Base-by-base conservation (phyloP, 2,113 vertebrate genomes). In the Megaceryle maxima region DNA sequence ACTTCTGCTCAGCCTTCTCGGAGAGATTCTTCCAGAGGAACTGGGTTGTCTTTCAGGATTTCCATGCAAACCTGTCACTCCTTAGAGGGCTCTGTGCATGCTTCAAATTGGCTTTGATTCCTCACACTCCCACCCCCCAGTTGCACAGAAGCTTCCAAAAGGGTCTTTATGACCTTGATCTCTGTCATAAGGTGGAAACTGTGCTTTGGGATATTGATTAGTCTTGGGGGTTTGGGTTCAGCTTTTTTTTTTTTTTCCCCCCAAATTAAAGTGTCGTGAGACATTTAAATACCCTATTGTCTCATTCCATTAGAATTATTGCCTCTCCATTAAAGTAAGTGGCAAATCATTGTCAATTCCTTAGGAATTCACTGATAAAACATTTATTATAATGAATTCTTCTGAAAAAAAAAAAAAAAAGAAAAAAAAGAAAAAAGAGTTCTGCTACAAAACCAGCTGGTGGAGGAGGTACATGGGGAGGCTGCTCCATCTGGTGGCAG, bases 351-450 rank as follows among this genome's bases (percentile, higher is more conserved):
- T 82, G 31, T 66, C 95, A 88, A 92, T 90, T 92, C 66, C 53
- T 77, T 85, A 10, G 29, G 50, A 94, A 92, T 84, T 87, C 87
- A 79, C 53, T 80, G 74, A 87, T 97, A 88, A 96, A 91, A 81
- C 82, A 70, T 95, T 90, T 90, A 63, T 80, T 9, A 3, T 93
- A 83, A 87, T 77, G 48, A 95, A 92, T 85, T 90, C 31, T 41
- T 55, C 57, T 16, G 9, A 33, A 16, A 25, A 10, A 28, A 33
- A 67, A 5, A 3, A 11, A 13, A 8, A 8, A 10, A 7, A 2
- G 37, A 37, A 37, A 37, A 37, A 20, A 15, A 15, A 9, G 15
- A 5, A 2, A 1, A 18, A 19, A 13, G 3, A 33, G 33, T 35
- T 17, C 24, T 24, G n/a, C 24, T 70, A 82, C n/a, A 37, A 89